phyloP scores from a whole-genome alignment of 2,797 vertebrate species.

The Urophycis tenuis region DNA sequence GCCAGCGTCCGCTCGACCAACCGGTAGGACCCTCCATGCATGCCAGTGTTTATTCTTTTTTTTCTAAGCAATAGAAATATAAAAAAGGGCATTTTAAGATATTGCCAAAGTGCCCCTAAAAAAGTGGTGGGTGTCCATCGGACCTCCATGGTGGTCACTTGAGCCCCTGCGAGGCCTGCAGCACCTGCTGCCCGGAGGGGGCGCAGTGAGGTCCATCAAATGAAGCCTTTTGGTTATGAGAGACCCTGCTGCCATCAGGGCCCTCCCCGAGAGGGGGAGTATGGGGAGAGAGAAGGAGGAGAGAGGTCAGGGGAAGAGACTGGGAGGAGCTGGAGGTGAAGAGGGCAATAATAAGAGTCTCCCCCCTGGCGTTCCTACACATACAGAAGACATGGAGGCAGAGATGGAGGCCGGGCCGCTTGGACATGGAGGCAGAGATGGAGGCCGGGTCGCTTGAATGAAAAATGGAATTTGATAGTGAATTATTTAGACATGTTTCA shows the following conservation, averaged over 20 bases:
- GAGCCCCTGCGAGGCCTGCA: too few relatives aligned
- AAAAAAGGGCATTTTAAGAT: background rate
- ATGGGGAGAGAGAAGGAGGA: constrained; percentile 6
- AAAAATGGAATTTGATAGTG: constrained; percentile 36
- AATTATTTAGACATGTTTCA: constrained; percentile 39
- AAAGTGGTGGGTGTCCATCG: background rate
- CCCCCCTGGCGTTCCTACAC: constrained; percentile 26
- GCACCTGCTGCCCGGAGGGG: too few relatives aligned
- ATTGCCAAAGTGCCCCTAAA: background rate
- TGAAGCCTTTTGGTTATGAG: constrained; percentile 33
- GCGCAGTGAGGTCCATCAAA: too few relatives aligned
- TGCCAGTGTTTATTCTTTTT: background rate
- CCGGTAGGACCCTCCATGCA: too few relatives aligned
- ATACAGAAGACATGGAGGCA: constrained; percentile 27
- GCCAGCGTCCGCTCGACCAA: too few relatives aligned
- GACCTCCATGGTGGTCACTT: too few relatives aligned
- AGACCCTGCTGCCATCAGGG: constrained; percentile 18
- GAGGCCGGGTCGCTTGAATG: constrained; percentile 4
- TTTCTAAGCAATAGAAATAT: background rate
- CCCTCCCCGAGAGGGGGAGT: background rate
- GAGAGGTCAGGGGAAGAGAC: background rate
- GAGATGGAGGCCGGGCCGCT: constrained; percentile 6
- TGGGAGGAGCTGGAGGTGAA: background rate
- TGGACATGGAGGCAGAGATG: constrained; percentile 22
- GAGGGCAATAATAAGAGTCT: constrained; percentile 13